A percentile compares a stretch with the other conserved stretches of the same genome.
phyloP scores from a whole-genome alignment of 2,888 invertebrate species.

The Romanomermis culicivorax region DNA sequence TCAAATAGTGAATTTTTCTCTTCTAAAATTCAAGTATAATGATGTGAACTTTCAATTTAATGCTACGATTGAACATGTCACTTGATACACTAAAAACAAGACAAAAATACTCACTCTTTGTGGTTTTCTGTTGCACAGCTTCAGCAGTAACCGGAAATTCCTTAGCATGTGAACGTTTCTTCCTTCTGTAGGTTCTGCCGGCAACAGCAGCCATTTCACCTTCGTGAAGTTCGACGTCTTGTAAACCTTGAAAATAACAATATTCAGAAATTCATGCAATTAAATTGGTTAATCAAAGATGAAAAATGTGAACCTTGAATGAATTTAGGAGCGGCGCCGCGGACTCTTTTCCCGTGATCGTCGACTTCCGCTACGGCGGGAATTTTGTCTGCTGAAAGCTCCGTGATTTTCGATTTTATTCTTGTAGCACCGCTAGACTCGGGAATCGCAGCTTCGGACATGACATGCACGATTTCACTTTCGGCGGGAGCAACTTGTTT shows the following conservation, averaged over 20 bases:
- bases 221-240: constrained; percentile 24
- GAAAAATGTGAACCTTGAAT: too few species aligned
- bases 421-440: too few species aligned
- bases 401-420: constrained; percentile 8
- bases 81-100: too few species aligned
- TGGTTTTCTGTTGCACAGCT: not conserved
- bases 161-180: not conserved
- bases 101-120: too few species aligned
- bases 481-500: constrained; percentile 17
- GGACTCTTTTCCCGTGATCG: not conserved
- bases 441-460: not conserved
- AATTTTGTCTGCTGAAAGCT: constrained; percentile 1
- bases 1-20: too few species aligned
- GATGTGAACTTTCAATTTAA: too few species aligned
- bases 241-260: constrained; percentile 21
- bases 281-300: not conserved
- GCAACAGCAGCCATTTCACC: constrained; percentile 24
- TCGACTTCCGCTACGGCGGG: not conserved
- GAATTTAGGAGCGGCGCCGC: not conserved
- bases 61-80: too few species aligned
- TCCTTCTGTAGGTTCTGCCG: constrained; percentile 11
- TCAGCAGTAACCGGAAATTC: not conserved
- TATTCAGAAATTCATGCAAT: constrained; percentile 24
- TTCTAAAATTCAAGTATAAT: too few species aligned
- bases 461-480: constrained; percentile 4